phyloP scores from a whole-genome alignment of 2,113 vertebrate genomes.

The Ptychochromis oligacanthus region DNA sequence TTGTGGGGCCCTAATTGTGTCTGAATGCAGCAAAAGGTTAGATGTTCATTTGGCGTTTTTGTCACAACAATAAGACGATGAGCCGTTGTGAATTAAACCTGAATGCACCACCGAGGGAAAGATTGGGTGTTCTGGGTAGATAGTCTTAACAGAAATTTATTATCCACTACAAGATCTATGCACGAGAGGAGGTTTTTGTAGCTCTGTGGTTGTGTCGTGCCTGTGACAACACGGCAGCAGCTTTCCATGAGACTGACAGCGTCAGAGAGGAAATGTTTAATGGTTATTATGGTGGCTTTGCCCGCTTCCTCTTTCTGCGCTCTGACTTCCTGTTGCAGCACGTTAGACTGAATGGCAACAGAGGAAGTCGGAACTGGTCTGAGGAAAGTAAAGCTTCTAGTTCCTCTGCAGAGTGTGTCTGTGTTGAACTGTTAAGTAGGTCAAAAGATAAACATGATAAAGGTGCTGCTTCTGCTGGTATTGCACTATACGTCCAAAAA shows the following conservation, averaged over 20 bases:
- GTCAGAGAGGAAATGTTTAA: slow-evolving; percentile 54
- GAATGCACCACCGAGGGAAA: not conserved
- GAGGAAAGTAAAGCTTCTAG: slow-evolving; percentile 14
- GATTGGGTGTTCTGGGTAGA: not conserved
- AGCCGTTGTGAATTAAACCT: not conserved
- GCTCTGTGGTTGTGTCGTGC: not conserved
- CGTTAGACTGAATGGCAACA: slow-evolving; percentile 24
- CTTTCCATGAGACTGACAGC: slow-evolving; percentile 50
- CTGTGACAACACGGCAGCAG: not conserved
- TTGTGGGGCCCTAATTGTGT: not conserved
- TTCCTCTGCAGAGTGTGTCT: slow-evolving; percentile 5
- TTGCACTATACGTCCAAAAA: not conserved
- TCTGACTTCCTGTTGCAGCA: slow-evolving; percentile 65
- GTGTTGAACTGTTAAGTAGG: slow-evolving; percentile 45
- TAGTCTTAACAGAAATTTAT: not conserved
- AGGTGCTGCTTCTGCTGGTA: not conserved
- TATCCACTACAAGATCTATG: not conserved
- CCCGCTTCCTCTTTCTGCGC: slow-evolving; percentile 71
- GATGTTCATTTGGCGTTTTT: not conserved
- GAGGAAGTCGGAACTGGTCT: slow-evolving; percentile 61
- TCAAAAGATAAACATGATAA: slow-evolving; percentile 19
- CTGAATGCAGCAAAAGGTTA: not conserved
- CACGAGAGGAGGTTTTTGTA: not conserved
- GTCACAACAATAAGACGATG: not conserved
- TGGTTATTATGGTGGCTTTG: slow-evolving; percentile 60